Base-by-base conservation (phyloP, 2,888 invertebrate genomes). In the Asteroscopus sphinx region DNA sequence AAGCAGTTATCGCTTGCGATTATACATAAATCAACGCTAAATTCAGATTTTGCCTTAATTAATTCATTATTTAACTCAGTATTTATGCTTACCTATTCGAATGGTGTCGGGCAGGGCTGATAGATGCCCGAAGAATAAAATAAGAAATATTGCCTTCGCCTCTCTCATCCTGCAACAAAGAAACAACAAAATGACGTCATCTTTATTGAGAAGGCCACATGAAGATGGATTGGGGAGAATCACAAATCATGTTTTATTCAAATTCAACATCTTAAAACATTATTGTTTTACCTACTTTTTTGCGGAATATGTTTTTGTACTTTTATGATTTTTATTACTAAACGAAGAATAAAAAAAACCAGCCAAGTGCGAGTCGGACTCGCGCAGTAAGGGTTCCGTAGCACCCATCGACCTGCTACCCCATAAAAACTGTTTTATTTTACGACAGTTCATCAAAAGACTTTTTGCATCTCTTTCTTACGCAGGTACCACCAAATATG, bases 41-140 rank as follows among this genome's bases (percentile, higher is more conserved):
- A 42, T 47, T 49, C 15, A 30, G 36, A 42, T 52, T 61, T 33
- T 13, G 16, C 17, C 33, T 13, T 62, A 66, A 59, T 63, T 56
- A 58, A 70, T 69, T 54, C n/a, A 28, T 73, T 9, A 49, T 59
- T 73, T 56, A 66, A 52, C 28, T 51, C 7, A 13, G 49, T 25
- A 44, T 39, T 39, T 13, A 63, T 44, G 11, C 89, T 92, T 85
- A 95, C 95, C 95, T 83, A 95, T 95, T 83, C 94, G 86, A 58
- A 95, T 95, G n/a, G 94, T 94, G 68, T 95, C 95, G 35, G 95
- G 95, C 32, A 95, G 83, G 8, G 95, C 94, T 48, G 92, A 93
- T 41, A 94, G 90, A 73, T 93, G 90, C 21, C 93, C 92, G 57
- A 91, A 89, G 80, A 93, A 90, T 73, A 94, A 84, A 79, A 94